A percentile compares a stretch with the other conserved stretches of the same genome.
phyloP scores from a whole-genome alignment of 64 coral and sea anemone genomes.

The Trachythela sp. region DNA sequence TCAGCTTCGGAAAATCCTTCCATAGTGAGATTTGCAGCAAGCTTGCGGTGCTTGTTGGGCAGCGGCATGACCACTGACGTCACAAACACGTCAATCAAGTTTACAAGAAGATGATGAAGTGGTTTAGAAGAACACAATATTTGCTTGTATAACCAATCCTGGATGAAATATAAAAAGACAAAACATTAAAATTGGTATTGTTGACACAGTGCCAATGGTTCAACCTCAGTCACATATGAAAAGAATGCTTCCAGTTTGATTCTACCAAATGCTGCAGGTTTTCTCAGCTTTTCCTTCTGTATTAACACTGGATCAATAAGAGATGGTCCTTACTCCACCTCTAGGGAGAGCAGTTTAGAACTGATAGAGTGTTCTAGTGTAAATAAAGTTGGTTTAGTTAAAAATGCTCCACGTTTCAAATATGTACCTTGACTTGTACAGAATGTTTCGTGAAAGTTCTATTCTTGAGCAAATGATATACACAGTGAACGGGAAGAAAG shows the following conservation, averaged over 20 bases:
- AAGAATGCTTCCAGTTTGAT: background rate
- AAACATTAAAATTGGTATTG: too few species aligned
- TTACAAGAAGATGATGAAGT: constrained; percentile 64
- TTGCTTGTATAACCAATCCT: constrained; percentile 97
- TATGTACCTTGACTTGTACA: constrained; percentile 76
- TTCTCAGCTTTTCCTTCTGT: too few species aligned
- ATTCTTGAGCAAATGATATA: constrained; percentile 76
- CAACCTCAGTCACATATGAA: too few species aligned
- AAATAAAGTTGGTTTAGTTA: background rate
- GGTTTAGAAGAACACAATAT: constrained; percentile 73
- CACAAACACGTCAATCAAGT: constrained; percentile 74
- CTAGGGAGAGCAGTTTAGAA: too few species aligned
- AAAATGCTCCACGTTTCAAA: background rate
- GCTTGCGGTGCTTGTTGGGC: constrained; percentile 35
- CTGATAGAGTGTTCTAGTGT: background rate
- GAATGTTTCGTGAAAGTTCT: constrained; percentile 91
- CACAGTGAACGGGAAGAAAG: constrained; percentile 91
- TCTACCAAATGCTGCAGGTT: background rate
- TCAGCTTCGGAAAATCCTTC: constrained; percentile 80
- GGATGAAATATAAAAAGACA: background rate
- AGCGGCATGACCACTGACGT: constrained; percentile 82
- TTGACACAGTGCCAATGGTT: too few species aligned
- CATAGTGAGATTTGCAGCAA: constrained; percentile 28
- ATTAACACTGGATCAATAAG: too few species aligned
- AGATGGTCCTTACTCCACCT: too few species aligned